Evolutionary conservation across 2,113 vertebrate species (phyloP).

Genomic region (Ceyx cyanopectus): DNA sequence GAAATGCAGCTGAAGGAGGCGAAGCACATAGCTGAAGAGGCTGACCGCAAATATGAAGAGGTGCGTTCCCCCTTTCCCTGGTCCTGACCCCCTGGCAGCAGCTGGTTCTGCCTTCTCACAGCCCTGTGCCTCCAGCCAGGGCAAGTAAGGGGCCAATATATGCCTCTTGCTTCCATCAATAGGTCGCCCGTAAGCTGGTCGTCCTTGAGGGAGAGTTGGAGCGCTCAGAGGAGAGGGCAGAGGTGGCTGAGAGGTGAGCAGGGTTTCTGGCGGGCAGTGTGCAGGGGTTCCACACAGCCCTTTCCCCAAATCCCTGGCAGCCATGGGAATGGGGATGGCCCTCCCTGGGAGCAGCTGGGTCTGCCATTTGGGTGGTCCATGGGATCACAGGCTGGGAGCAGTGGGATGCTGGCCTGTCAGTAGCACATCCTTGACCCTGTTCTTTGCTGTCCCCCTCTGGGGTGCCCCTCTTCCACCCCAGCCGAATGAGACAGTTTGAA

Average conservation of each 20-base stretch:
- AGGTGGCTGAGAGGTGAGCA: slow-evolving; percentile 91
- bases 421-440: slow-evolving; percentile 37
- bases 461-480: slow-evolving; percentile 74
- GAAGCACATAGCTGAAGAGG: slow-evolving; percentile 97
- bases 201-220: slow-evolving; percentile 97
- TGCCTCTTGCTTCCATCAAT: not conserved
- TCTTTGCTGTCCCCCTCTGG: slow-evolving; percentile 26
- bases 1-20: slow-evolving; percentile 99
- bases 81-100: not conserved
- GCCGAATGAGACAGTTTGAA: slow-evolving; percentile 91
- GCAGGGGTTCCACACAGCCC: accelerated
- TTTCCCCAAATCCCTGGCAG: not conserved
- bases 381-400: not conserved
- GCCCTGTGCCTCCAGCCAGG: not conserved
- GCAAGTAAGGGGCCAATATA: accelerated
- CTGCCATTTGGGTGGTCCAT: not conserved
- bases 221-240: slow-evolving; percentile 95
- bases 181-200: slow-evolving; percentile 97
- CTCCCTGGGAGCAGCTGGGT: not conserved
- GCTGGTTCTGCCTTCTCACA: accelerated
- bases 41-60: slow-evolving; percentile 99
- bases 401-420: accelerated
- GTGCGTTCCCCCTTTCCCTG: slow-evolving; percentile 55
- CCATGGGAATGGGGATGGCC: accelerated
- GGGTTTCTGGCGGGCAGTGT: accelerated